phyloP scores from a whole-genome alignment of 2,113 vertebrate species.

The Daphoenositta chrysoptera region DNA sequence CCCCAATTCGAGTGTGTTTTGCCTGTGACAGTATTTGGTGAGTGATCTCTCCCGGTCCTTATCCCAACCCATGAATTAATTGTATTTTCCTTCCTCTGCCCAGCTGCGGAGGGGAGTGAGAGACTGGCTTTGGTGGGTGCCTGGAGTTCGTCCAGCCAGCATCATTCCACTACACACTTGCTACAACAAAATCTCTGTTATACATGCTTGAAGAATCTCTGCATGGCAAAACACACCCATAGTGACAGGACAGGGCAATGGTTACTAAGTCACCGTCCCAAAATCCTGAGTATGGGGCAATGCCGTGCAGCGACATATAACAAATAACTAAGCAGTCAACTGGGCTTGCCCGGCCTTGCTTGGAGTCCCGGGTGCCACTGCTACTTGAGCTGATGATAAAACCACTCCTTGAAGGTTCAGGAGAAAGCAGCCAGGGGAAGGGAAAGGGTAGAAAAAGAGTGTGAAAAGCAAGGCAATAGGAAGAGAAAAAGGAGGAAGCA shows the following conservation, averaged over 20 bases:
- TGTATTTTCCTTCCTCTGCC: background rate
- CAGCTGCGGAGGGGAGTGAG: background rate
- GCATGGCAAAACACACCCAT: background rate
- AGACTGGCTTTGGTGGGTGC: background rate
- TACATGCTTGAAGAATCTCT: background rate
- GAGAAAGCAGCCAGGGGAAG: background rate
- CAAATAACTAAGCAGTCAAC: background rate
- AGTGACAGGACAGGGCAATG: background rate
- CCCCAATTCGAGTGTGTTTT: background rate
- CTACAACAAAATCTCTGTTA: background rate
- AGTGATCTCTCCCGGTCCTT: background rate
- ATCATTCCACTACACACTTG: background rate
- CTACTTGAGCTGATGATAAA: background rate
- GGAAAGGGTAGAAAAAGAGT: background rate
- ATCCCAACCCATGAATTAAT: background rate
- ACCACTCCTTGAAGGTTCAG: background rate
- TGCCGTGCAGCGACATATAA: background rate
- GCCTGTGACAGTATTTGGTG: accelerated
- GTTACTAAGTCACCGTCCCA: background rate
- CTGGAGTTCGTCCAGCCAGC: accelerated
- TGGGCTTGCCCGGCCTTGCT: background rate
- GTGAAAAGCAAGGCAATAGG: background rate
- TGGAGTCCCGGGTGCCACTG: background rate
- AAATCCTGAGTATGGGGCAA: background rate
- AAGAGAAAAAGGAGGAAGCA: background rate